Base-by-base conservation (phyloP, 2,113 vertebrate genomes). In the Xenopus borealis region DNA sequence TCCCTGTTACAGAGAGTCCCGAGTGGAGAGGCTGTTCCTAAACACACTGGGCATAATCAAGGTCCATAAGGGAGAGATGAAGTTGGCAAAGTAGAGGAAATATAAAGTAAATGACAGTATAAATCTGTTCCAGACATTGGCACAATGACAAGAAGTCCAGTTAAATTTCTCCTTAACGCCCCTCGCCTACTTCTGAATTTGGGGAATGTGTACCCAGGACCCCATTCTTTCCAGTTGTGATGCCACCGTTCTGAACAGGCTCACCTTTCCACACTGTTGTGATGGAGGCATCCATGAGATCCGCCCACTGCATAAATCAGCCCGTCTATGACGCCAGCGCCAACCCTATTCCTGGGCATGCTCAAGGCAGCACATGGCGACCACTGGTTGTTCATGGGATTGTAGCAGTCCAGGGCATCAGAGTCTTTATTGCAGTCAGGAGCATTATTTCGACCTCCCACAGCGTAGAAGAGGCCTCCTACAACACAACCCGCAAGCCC, bases 311-410 rank as follows among this genome's bases (percentile, higher is more conserved):
- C 95, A 8, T 98, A 98, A 77, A 98, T 94, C 84, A 95, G 87
- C 4, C 95, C 91, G 1, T 98, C 96, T 4, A 98, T 97, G 72
- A 98, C 95, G 0, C 95, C 96, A 0, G 97, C 89, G 0, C 96
- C 96, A 0, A 98, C 95, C 7, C 96, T 86, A 84, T 98, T 98
- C 1, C 96, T 88, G 0, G 96, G 94, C 0, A 96, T 92, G 0
- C 93, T 96, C 95, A 98, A 96, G 9, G 95, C 85, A 0, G 95
- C 87, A 0, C 96, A 97, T 0, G 94, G 93, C 0, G 93, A 89
- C 96, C 96, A 98, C 71, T 88, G 92, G 84, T 98, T 93, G 82
- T 94, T 98, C 92, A 98, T 94, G 44, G 96, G 96, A 75, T 97
- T 98, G 84, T 97, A 98, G 70, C 95, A 97, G 66, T 98, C 96